Conservation (phyloP, 2,113 vertebrate species). For the Polypterus bichir region DNA sequence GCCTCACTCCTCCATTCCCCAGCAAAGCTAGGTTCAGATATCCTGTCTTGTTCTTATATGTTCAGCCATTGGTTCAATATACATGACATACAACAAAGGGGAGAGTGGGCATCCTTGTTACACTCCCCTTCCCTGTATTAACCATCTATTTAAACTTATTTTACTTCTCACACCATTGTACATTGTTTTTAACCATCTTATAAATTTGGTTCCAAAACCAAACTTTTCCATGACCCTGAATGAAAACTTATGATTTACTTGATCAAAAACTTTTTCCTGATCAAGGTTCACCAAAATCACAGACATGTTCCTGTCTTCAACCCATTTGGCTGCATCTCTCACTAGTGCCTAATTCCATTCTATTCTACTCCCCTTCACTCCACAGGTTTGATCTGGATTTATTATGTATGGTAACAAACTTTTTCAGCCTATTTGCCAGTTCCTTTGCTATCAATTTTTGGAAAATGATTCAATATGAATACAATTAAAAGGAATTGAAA, state of each 20-base stretch:
- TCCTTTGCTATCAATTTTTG: background rate
- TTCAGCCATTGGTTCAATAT: too few species aligned
- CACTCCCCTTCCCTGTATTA: too few species aligned
- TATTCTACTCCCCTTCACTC: background rate
- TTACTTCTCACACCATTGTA: background rate
- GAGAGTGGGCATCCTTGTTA: too few species aligned
- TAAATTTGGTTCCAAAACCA: background rate
- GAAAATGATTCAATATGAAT: too few species aligned
- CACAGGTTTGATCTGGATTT: constrained; percentile 1
- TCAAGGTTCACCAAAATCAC: constrained; percentile 9
- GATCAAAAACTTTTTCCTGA: constrained; percentile 14
- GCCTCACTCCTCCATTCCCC: background rate
- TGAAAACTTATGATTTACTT: constrained; percentile 1
- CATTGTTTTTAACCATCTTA: background rate
- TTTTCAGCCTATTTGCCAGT: background rate
- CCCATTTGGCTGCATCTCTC: constrained; percentile 1
- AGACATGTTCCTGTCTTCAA: background rate
- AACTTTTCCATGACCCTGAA: background rate
- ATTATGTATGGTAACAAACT: background rate
- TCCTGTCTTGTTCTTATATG: too few species aligned
- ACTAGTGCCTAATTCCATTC: background rate
- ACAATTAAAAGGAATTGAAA: too few species aligned
- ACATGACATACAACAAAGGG: too few species aligned
- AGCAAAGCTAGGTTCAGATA: background rate
- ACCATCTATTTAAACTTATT: too few species aligned